phyloP scores from a whole-genome alignment of 2,113 vertebrate genomes.

The Nerophis ophidion region DNA sequence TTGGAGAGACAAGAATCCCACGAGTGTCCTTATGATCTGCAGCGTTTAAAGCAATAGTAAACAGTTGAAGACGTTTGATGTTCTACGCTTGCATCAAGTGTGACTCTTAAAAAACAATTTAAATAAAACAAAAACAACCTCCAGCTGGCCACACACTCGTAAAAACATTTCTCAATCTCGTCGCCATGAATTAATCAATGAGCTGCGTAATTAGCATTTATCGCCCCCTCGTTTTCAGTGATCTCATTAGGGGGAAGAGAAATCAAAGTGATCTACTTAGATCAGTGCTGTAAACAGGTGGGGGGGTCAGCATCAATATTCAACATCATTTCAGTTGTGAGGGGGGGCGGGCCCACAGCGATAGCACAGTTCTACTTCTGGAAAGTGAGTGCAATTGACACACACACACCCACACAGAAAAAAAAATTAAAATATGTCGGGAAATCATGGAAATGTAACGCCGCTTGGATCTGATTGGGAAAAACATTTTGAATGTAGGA shows the following conservation, averaged over 20 bases:
- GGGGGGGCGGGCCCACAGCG: slow-evolving; percentile 31
- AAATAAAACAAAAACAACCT: slow-evolving; percentile 38
- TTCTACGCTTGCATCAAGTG: slow-evolving; percentile 21
- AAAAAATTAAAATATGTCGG: slow-evolving; percentile 3
- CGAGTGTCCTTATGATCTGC: background rate
- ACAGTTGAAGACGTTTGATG: background rate
- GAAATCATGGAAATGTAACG: slow-evolving; percentile 25
- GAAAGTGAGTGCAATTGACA: slow-evolving; percentile 21
- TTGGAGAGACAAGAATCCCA: too few species aligned
- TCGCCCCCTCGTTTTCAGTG: slow-evolving; percentile 36
- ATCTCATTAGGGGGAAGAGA: slow-evolving; percentile 51
- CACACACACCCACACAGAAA: slow-evolving; percentile 1
- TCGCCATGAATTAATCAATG: slow-evolving; percentile 55
- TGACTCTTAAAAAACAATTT: background rate
- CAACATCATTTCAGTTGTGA: slow-evolving; percentile 35
- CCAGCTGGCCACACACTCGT: slow-evolving; percentile 26
- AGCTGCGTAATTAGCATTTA: slow-evolving; percentile 54
- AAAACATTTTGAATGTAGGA: background rate
- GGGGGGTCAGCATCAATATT: slow-evolving; percentile 46
- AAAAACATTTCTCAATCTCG: slow-evolving; percentile 38
- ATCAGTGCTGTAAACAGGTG: slow-evolving; percentile 32
- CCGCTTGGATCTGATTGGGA: background rate
- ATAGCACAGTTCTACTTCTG: slow-evolving; percentile 22
- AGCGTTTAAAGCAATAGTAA: background rate
- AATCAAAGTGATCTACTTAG: slow-evolving; percentile 58